phyloP scores from a whole-genome alignment of 2,888 invertebrate species.

The Melieria omissa region DNA sequence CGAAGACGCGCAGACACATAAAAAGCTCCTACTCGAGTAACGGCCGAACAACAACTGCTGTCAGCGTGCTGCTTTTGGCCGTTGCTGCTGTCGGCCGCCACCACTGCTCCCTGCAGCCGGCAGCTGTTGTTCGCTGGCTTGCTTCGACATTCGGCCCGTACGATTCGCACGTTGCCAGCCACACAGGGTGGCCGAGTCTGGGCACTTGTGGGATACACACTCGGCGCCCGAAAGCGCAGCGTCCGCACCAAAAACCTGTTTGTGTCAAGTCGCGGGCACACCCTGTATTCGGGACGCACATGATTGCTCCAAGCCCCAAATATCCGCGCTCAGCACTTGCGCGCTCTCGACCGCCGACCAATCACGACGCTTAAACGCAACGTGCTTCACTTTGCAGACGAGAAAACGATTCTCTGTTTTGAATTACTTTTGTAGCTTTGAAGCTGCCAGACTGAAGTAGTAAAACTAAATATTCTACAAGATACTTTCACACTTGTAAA shows the following conservation, averaged over 20 bases:
- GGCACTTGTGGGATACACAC: not conserved
- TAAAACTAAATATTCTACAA: not conserved
- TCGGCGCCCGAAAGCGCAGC: too few species aligned
- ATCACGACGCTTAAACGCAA: slow-evolving; percentile 30
- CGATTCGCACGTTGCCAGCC: not conserved
- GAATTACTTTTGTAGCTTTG: slow-evolving; percentile 23
- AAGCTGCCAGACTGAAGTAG: slow-evolving; percentile 12
- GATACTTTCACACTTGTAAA: too few species aligned
- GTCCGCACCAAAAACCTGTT: not conserved
- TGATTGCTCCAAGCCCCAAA: not conserved
- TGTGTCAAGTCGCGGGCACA: not conserved
- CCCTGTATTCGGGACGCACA: not conserved
- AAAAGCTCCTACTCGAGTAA: slow-evolving; percentile 44
- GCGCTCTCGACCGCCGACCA: slow-evolving; percentile 13
- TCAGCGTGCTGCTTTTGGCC: not conserved
- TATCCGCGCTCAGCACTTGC: too few species aligned
- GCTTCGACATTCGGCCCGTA: not conserved
- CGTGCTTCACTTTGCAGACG: slow-evolving; percentile 31
- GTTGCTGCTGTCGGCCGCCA: slow-evolving; percentile 12
- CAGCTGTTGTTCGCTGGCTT: slow-evolving; percentile 25
- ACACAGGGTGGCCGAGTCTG: slow-evolving; percentile 14
- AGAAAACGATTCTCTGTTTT: slow-evolving; percentile 34
- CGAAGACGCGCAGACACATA: slow-evolving; percentile 38
- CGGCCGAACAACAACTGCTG: slow-evolving; percentile 49
- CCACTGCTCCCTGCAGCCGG: slow-evolving; percentile 25